Conservation (phyloP, 1,140 invertebrate genomes). For the Drosophila obscura region DNA sequence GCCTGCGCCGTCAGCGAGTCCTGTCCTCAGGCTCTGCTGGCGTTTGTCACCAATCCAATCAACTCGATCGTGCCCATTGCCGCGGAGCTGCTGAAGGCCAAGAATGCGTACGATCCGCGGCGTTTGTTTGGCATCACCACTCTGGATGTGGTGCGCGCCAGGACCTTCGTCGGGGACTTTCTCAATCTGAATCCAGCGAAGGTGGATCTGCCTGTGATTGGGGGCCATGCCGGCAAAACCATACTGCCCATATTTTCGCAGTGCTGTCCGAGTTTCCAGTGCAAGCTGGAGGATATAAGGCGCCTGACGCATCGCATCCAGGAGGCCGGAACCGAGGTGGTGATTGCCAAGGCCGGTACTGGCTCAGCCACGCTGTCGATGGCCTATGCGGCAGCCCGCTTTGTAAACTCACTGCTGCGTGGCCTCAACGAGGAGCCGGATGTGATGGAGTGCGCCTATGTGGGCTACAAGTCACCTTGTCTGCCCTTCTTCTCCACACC, state of each 20-base stretch:
- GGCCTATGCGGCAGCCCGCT: constrained; percentile 97
- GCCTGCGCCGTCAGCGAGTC: constrained; percentile 89
- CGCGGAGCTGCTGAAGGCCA: constrained; percentile 96
- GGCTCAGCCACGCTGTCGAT: constrained; percentile 99
- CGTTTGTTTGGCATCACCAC: constrained; percentile 98
- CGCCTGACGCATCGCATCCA: constrained; percentile 93
- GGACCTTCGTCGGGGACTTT: constrained; percentile 94
- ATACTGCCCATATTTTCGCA: constrained; percentile 99
- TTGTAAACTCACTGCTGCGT: constrained; percentile 91
- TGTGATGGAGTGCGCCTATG: constrained; percentile 96
- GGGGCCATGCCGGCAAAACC: constrained; percentile 98
- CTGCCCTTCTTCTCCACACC: constrained; percentile 96
- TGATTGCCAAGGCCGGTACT: constrained; percentile 98
- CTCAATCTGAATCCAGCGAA: constrained; percentile 90
- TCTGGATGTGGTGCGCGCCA: constrained; percentile 96
- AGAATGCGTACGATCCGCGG: constrained; percentile 91
- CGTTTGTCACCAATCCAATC: constrained; percentile 98
- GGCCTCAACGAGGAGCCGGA: constrained; percentile 93
- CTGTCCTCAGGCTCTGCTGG: constrained; percentile 95
- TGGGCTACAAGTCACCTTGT: constrained; percentile 93
- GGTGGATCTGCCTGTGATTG: constrained; percentile 96
- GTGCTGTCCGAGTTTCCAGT: constrained; percentile 90
- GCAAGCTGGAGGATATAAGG: constrained; percentile 88
- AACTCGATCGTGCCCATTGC: constrained; percentile 99
- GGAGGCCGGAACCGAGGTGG: constrained; percentile 99